Evolutionary conservation across 2,888 invertebrate genomes (phyloP).

Genomic region (Pheosia gnoma): DNA sequence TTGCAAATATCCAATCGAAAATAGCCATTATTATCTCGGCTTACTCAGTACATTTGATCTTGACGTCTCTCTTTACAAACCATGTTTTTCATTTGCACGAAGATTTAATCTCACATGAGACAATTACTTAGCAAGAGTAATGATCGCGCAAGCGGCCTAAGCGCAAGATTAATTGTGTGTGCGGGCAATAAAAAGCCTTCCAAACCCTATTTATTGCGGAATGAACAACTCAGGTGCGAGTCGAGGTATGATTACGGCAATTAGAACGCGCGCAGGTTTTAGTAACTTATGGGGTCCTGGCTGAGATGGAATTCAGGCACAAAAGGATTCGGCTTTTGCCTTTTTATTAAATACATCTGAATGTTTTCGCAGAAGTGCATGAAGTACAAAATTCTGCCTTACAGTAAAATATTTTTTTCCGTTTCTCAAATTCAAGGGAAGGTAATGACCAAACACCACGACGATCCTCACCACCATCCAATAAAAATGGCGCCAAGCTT

Average conservation of each 20-base stretch:
- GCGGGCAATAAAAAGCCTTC: conserved; percentile 33
- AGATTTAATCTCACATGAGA: conserved; percentile 34
- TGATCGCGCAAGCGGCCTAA: conserved; percentile 23
- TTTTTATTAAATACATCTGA: no score
- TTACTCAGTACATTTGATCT: background rate
- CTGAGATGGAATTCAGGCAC: no score
- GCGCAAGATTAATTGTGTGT: conserved; percentile 37
- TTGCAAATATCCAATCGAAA: no score
- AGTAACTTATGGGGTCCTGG: background rate
- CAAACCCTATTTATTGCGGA: conserved; percentile 16
- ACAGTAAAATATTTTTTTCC: no score
- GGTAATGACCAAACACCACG: background rate
- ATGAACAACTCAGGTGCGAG: conserved; percentile 1
- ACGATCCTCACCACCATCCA: background rate
- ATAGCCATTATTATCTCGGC: no score
- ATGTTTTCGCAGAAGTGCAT: no score
- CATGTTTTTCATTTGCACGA: conserved; percentile 19
- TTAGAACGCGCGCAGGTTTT: background rate
- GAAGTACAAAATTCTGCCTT: no score
- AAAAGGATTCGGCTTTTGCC: no score
- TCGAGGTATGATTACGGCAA: conserved; percentile 3
- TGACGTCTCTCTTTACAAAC: conserved; percentile 1
- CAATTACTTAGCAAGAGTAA: conserved; percentile 42
- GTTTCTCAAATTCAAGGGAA: no score
- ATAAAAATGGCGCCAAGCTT: background rate